Conservation (phyloP, 1,140 invertebrate genomes). For the Akabosia matsudoensis region DNA sequence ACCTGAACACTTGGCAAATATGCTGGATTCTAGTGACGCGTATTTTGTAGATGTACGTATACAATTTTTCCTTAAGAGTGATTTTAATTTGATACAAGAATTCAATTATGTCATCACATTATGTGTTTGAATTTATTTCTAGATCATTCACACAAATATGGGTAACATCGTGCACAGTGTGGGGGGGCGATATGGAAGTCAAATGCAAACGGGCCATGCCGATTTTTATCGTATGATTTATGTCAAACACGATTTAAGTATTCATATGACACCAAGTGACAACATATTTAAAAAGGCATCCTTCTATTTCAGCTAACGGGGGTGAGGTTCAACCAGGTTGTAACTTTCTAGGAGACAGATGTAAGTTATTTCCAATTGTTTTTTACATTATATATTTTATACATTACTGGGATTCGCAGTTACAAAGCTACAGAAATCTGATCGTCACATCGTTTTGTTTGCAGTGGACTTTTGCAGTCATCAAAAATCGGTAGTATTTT, state of each 20-base stretch:
- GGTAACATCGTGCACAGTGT: not conserved
- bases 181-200: not conserved
- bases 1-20: not conserved
- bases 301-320: not conserved
- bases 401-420: not conserved
- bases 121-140: not conserved
- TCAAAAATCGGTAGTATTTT: slow-evolving; percentile 10
- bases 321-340: not conserved
- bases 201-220: not conserved
- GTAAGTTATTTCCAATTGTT: not conserved
- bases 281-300: too few relatives aligned
- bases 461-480: not conserved
- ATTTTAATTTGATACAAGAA: not conserved
- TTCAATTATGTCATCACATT: not conserved
- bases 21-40: not conserved
- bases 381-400: not conserved
- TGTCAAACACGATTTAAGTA: not conserved
- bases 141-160: slow-evolving; percentile 19
- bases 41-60: not conserved
- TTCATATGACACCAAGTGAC: too few relatives aligned
- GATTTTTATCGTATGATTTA: slow-evolving; percentile 6
- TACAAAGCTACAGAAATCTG: not conserved
- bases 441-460: not conserved
- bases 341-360: not conserved
- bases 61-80: not conserved